Conservation (phyloP, 2,113 vertebrate genomes). For the Cheirogaleus medius region DNA sequence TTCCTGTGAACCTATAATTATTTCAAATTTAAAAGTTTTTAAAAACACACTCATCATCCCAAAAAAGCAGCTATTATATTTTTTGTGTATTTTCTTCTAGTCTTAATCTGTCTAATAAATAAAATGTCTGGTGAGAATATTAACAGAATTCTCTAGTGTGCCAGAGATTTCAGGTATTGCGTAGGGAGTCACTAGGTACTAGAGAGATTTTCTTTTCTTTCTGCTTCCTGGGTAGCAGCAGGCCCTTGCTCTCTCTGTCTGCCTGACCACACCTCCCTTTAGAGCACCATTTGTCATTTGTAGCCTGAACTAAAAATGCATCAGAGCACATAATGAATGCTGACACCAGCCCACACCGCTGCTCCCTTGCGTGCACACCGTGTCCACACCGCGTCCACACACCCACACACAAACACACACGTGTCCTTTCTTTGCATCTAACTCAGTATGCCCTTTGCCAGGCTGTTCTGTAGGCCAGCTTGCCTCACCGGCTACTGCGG, state of each 20-base stretch:
- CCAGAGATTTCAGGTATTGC: background rate
- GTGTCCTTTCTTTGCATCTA: background rate
- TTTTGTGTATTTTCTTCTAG: background rate
- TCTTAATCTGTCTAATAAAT: background rate
- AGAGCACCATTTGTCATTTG: background rate
- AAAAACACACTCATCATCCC: background rate
- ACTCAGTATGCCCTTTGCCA: background rate
- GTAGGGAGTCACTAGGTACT: background rate
- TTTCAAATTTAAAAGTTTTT: background rate
- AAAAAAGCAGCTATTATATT: background rate
- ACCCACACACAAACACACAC: background rate
- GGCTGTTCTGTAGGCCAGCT: background rate
- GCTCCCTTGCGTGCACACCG: background rate
- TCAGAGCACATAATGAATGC: background rate
- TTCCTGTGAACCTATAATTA: background rate
- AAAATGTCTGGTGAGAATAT: background rate
- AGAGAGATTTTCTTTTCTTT: background rate
- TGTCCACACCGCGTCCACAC: background rate
- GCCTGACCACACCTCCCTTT: background rate
- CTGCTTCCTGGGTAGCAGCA: background rate
- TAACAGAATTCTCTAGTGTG: background rate
- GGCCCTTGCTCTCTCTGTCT: background rate
- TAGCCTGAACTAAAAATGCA: background rate
- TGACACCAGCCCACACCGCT: fast-evolving
- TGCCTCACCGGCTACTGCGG: background rate